Percentiles rank a stretch among this genome's conserved stretches.
These are phyloP conservation scores for Ephialtes manifestator DNA, from an alignment of 2,888 invertebrate genomes.

Conservation along the genomic window DNA sequence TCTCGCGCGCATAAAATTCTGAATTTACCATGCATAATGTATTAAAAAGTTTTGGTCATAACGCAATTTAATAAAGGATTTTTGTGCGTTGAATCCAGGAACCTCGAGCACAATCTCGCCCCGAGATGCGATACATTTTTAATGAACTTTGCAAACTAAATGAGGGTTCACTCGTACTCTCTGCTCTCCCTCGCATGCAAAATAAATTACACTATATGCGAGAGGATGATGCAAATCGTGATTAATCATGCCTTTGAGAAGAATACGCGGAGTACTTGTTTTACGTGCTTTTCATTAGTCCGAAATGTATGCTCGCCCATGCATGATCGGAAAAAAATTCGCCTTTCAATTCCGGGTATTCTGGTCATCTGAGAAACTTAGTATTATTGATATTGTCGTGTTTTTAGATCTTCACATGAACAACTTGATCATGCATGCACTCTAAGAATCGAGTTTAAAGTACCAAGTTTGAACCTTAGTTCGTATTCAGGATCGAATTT, in stretches of 20 bases:
- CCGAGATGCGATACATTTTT: conserved; percentile 26
- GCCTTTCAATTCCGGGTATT: too few species aligned
- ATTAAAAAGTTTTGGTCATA: neutral
- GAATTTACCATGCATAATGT: neutral
- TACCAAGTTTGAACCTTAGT: too few species aligned
- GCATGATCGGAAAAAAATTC: neutral
- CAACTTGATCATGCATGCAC: neutral
- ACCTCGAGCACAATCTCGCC: conserved; percentile 2
- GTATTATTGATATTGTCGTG: neutral
- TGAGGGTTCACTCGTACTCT: conserved; percentile 2
- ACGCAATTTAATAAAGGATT: neutral
- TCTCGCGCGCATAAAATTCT: neutral
- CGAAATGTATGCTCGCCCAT: neutral
- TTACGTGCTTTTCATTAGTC: conserved; percentile 6
- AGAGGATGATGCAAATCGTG: neutral
- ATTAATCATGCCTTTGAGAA: conserved; percentile 33
- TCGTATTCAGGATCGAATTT: too few species aligned
- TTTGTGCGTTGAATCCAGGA: neutral
- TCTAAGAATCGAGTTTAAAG: neutral
- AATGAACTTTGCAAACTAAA: conserved; percentile 24
- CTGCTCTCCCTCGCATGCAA: neutral
- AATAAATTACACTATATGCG: neutral
- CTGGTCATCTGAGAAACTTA: neutral
- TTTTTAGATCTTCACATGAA: neutral
- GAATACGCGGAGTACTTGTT: conserved; percentile 19